Base-by-base conservation (phyloP, 2,113 vertebrate genomes). In the Oceanites oceanicus region DNA sequence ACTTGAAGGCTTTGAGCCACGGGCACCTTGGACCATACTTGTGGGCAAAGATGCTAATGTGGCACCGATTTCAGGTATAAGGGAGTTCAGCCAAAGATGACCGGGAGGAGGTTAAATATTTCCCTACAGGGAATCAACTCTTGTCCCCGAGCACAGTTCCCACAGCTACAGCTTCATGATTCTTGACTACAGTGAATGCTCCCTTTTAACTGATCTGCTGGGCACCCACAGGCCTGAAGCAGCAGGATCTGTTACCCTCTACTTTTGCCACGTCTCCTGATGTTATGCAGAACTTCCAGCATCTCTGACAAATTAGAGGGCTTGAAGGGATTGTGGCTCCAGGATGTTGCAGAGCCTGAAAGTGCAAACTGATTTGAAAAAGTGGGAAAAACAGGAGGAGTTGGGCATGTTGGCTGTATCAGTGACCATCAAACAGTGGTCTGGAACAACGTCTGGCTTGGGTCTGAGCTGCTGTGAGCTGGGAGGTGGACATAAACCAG, bases 111-210 rank as follows among this genome's bases (percentile, higher is more conserved):
- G 36, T 4, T 67, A 76, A 42, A 29, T 23, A 42, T 29, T 55
- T 65, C 30, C 40, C 26, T 23, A 7, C 6, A 15, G 34, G 17
- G 34, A 86, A 61, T 22, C 20, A 44, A 0, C n/a, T 71, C n/a
- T 17, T 36, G 36, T 29, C 32, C n/a, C 58, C 1, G 8, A 47
- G 40, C 40, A 65, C 15, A 16, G 4, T 6, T 52, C 27, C 36
- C 13, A 58, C 36, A 38, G 55, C 49, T 32, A 25, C 25, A 62
- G 42, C 53, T 67, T 76, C 26, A 1, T 34, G 21, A n/a, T 29
- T 25, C 74, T 75, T 23, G n/a, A 9, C 10, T n/a, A 17, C 23
- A 32, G 38, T 0, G 0, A 29, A 4, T 27, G 21, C 17, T 30
- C 38, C 13, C 25, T 32, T 36, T 21, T 27, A 9, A 19, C 27